Evolutionary conservation across 2,113 vertebrate genomes (phyloP).

Genomic region (Pogona vitticeps): DNA sequence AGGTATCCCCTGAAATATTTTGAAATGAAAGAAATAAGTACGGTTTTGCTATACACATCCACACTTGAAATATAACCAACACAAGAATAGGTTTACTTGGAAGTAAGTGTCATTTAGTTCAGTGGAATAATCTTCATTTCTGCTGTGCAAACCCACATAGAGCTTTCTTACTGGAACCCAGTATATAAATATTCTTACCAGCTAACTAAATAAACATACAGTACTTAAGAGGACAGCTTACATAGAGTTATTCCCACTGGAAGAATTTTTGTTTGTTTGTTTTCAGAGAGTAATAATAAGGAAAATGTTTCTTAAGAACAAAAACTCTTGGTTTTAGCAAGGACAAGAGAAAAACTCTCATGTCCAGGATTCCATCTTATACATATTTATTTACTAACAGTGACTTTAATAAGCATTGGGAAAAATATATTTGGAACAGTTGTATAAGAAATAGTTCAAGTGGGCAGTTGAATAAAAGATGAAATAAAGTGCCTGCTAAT

Average conservation of each 20-base stretch:
- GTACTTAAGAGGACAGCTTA: background rate
- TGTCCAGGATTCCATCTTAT: background rate
- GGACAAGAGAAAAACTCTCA: background rate
- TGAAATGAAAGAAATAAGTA: no score
- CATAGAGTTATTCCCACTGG: background rate
- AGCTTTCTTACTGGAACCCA: background rate
- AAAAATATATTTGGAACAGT: constrained; percentile 5
- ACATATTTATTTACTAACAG: background rate
- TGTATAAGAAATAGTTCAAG: constrained; percentile 6
- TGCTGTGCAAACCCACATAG: background rate
- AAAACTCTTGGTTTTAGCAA: background rate
- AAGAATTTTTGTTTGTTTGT: no score
- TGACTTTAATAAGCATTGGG: background rate
- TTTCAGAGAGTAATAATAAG: no score
- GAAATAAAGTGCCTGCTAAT: constrained; percentile 31
- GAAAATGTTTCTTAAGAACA: background rate
- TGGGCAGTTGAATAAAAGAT: constrained; percentile 20
- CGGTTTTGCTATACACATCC: no score
- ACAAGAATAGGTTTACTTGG: background rate
- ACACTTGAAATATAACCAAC: background rate
- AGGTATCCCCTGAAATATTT: no score
- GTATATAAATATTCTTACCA: background rate
- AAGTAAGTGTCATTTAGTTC: background rate
- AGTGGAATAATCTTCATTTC: background rate
- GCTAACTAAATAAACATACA: background rate